Conservation (phyloP, 2,113 vertebrate genomes). For the Casuarius casuarius region DNA sequence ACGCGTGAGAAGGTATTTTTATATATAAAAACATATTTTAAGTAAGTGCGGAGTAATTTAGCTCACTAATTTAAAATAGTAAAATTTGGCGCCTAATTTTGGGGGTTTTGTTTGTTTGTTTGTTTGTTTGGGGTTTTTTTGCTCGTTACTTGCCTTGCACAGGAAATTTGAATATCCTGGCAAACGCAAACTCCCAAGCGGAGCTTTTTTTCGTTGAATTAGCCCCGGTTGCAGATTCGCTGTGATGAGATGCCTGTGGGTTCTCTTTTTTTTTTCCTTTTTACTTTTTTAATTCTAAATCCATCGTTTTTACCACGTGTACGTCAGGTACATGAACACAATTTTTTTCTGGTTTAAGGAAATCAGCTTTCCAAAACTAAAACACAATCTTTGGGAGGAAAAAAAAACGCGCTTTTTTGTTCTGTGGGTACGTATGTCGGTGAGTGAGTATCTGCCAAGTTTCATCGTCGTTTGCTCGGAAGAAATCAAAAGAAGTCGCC, state of each 20-base stretch:
- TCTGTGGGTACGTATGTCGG: not conserved
- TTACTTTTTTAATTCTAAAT: not conserved
- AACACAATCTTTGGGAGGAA: fast-evolving
- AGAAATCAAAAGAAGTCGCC: not conserved
- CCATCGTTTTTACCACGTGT: fast-evolving
- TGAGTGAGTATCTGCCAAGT: not conserved
- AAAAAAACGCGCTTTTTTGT: not conserved
- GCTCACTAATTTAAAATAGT: not conserved
- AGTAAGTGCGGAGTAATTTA: not conserved
- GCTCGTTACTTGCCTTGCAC: conserved; percentile 28
- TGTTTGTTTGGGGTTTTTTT: not conserved
- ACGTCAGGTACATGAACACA: not conserved
- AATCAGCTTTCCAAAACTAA: not conserved
- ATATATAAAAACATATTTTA: too few species aligned
- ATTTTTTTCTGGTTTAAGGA: not conserved
- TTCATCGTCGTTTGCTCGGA: not conserved
- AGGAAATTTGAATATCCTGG: conserved; percentile 64
- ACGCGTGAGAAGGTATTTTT: not conserved
- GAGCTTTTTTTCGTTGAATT: not conserved
- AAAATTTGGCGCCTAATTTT: not conserved
- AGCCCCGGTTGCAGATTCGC: not conserved
- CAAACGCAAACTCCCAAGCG: not conserved
- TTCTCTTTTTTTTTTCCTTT: not conserved
- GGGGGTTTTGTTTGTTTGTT: too few species aligned
- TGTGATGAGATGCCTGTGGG: not conserved